Evolutionary conservation across 2,797 vertebrate genomes (phyloP).

Genomic region (Xenops minutus): DNA sequence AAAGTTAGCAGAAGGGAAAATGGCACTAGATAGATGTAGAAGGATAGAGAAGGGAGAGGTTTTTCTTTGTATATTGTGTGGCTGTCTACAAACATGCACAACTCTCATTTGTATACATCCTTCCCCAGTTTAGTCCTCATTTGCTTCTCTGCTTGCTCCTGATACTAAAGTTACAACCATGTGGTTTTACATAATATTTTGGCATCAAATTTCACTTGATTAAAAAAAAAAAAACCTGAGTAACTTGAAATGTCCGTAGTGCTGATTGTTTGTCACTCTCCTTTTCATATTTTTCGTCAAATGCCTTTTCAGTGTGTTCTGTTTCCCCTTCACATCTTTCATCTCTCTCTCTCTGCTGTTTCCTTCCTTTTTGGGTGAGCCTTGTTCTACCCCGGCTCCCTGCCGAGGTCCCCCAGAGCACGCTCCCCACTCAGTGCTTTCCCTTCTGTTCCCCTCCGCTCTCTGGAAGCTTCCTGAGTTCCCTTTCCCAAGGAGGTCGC

Average conservation of each 20-base stretch:
- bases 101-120: neutral
- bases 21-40: neutral
- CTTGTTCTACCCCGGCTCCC: neutral
- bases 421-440: neutral
- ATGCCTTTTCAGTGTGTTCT: neutral
- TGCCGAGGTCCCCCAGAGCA: neutral
- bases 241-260: neutral
- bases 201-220: conserved; percentile 7
- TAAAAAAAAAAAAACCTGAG: conserved; percentile 21
- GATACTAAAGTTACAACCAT: neutral
- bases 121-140: neutral
- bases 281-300: neutral
- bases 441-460: neutral
- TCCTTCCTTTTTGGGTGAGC: neutral
- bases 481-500: rapidly evolving
- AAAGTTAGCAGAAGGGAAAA: neutral
- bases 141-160: neutral
- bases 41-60: neutral
- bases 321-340: neutral
- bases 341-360: neutral
- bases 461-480: neutral
- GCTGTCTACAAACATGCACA: neutral
- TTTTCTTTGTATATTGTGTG: neutral
- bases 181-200: conserved; percentile 26
- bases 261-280: neutral